A percentile compares a stretch with the other conserved stretches of the same genome.
Conservation (phyloP, 2,113 vertebrate species). For the Cebus imitator region DNA sequence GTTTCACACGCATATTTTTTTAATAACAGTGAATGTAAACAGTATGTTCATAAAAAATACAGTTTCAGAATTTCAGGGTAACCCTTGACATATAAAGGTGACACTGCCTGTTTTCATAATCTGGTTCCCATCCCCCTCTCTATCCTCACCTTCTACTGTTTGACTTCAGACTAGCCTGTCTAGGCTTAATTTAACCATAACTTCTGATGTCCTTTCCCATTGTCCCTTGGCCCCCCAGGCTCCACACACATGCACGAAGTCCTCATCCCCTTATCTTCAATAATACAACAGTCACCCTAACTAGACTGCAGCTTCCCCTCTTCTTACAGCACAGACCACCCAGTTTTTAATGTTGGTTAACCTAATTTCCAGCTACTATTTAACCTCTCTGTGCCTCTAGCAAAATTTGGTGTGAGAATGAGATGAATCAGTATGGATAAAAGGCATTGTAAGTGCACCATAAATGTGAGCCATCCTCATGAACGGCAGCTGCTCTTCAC, state of each 20-base stretch:
- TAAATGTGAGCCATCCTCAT: fast-evolving
- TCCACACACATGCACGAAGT: not conserved
- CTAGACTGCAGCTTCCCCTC: not conserved
- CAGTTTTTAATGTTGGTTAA: not conserved
- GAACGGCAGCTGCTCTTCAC: not conserved
- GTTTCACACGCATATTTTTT: not conserved
- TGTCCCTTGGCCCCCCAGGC: not conserved
- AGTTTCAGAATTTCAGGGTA: not conserved
- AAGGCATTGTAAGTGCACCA: not conserved
- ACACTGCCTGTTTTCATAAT: not conserved
- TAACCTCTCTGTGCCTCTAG: not conserved
- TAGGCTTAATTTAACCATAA: not conserved
- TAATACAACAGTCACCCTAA: not conserved
- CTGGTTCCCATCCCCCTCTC: not conserved
- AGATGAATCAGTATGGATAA: not conserved
- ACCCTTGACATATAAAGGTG: not conserved
- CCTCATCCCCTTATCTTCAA: not conserved
- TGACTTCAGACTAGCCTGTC: not conserved
- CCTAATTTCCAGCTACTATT: not conserved
- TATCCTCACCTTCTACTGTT: not conserved
- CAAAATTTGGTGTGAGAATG: not conserved
- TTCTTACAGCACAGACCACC: not conserved
- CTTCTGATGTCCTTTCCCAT: not conserved
- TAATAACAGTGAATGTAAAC: not conserved
- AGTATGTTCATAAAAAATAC: not conserved